Percentiles rank a stretch among this genome's conserved stretches.
phyloP scores from a whole-genome alignment of 2,888 invertebrate species.

The Tetranychus truncatus region DNA sequence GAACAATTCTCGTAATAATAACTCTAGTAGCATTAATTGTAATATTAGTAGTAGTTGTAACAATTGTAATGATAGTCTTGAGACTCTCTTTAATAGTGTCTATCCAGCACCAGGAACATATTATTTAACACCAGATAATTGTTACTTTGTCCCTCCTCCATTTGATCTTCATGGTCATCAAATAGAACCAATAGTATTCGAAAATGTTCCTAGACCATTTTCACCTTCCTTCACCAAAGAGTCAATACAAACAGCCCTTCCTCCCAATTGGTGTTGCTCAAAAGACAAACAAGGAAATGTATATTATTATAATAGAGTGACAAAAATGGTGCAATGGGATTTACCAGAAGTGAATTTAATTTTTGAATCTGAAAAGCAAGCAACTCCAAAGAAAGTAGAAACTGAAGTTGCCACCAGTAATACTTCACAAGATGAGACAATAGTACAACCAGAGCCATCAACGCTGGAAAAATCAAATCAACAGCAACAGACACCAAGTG shows the following conservation, averaged over 20 bases:
- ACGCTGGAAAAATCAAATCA: not conserved
- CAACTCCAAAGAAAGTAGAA: not conserved
- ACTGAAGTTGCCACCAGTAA: not conserved
- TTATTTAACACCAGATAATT: slow-evolving; percentile 15
- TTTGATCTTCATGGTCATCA: slow-evolving; percentile 6
- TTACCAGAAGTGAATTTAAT: slow-evolving; percentile 29
- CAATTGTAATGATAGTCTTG: not conserved
- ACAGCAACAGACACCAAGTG: not conserved
- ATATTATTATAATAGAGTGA: slow-evolving; percentile 64
- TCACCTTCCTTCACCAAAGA: slow-evolving; percentile 11
- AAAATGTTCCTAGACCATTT: slow-evolving; percentile 14
- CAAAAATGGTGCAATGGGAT: slow-evolving; percentile 36
- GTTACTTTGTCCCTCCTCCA: slow-evolving; percentile 19
- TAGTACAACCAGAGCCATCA: not conserved
- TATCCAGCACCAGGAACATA: slow-evolving; percentile 21
- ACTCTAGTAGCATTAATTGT: not conserved
- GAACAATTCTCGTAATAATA: not conserved
- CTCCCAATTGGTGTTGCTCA: slow-evolving; percentile 54
- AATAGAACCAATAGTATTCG: slow-evolving; percentile 9
- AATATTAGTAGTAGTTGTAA: not conserved
- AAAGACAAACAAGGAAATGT: slow-evolving; percentile 59
- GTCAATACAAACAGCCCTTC: slow-evolving; percentile 16
- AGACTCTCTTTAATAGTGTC: slow-evolving; percentile 16
- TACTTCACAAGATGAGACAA: slow-evolving; percentile 8
- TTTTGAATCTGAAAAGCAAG: not conserved